A percentile compares a stretch with the other conserved stretches of the same genome.
Conservation (phyloP, 1,140 invertebrate species). For the Drosophila pachea region DNA sequence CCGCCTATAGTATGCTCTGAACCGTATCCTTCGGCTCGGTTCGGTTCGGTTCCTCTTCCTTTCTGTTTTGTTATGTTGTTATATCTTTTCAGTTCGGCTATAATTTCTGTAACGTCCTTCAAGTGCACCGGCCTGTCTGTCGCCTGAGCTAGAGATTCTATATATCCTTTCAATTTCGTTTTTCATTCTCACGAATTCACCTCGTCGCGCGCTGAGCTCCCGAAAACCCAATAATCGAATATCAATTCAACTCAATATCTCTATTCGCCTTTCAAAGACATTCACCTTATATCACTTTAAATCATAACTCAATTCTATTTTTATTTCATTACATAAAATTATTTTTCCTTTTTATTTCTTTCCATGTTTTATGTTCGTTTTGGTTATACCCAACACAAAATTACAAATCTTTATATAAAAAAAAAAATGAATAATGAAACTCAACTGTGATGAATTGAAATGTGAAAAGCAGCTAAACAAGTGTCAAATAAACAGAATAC, state of each 20-base stretch:
- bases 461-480: slow-evolving; percentile 22
- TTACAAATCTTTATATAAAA: slow-evolving; percentile 23
- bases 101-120: slow-evolving; percentile 29
- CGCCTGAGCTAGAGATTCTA: slow-evolving; percentile 27
- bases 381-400: slow-evolving; percentile 44
- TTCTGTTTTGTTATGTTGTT: background rate
- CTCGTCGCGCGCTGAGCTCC: slow-evolving; percentile 12
- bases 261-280: slow-evolving; percentile 7
- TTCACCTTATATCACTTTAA: background rate
- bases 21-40: slow-evolving; percentile 7
- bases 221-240: slow-evolving; percentile 17
- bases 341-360: slow-evolving; percentile 27
- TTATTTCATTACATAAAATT: background rate
- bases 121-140: slow-evolving; percentile 45
- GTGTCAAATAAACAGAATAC: slow-evolving; percentile 38
- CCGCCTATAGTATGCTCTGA: slow-evolving; percentile 67
- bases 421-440: slow-evolving; percentile 37
- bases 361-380: slow-evolving; percentile 28
- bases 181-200: slow-evolving; percentile 25
- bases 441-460: slow-evolving; percentile 43
- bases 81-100: slow-evolving; percentile 19
- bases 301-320: background rate
- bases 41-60: slow-evolving; percentile 23
- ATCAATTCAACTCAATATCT: slow-evolving; percentile 19
- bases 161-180: slow-evolving; percentile 18